Base-by-base conservation (phyloP, 2,888 invertebrate genomes). In the Aproaerema taeniolella region DNA sequence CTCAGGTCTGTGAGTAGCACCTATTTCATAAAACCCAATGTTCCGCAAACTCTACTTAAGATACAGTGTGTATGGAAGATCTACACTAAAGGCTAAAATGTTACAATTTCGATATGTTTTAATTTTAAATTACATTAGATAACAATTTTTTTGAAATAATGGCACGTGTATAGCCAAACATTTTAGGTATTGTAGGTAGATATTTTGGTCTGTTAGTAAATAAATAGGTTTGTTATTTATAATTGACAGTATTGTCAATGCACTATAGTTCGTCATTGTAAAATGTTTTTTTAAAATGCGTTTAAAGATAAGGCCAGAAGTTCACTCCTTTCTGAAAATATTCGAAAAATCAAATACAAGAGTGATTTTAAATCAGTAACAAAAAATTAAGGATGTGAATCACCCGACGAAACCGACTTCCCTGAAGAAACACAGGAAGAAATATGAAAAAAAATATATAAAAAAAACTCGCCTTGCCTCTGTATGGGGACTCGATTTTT, bases 51-150 rank as follows among this genome's bases (percentile, higher is more conserved):
- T 67, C 68, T 74, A 75, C 67, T 58, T 55, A 57, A 38, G 15
- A 30, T 63, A 67, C 62, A 69, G 67, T 57, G 68, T 76, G 75
- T 75, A 70, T 83, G 83, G 85, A 86, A 86, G 86, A 83, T 67
- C 85, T 86, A 86, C 69, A 57, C 85, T 85, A 85, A 80, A 79
- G 76, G 81, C 83, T 86, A 83, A 74, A 71, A 72, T 67, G 75
- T 81, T 79, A 81, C 72, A 75, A 58, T 74, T 71, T 73, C 82
- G 85, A 85, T 86, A 85, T 85, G 85, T 83, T 76, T n/a, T 63
- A 64, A 62, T 52, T 72, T n/a, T 72, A 71, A 74, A 77, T 75
- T 77, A 79, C 70, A 57, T 61, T 53, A 72, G 59, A 72, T 74
- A 79, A 79, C 73, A 77, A 74, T 61, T 68, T n/a, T 20, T 67